phyloP scores from a whole-genome alignment of 2,113 vertebrate species.

The Corvus cornix region DNA sequence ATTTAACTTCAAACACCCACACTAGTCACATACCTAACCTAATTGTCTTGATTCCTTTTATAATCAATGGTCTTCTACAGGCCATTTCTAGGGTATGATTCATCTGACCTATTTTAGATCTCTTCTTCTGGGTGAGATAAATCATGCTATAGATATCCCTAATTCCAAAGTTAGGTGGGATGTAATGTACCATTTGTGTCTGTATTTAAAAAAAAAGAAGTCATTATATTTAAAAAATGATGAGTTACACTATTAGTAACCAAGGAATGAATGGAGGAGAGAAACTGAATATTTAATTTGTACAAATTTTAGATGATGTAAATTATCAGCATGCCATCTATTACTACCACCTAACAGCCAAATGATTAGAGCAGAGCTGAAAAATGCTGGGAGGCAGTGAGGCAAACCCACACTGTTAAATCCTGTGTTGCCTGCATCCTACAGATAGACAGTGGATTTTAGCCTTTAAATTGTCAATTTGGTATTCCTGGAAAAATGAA shows the following conservation, averaged over 20 bases:
- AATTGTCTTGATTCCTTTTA: slow-evolving; percentile 13
- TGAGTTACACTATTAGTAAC: slow-evolving; percentile 47
- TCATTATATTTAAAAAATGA: slow-evolving; percentile 30
- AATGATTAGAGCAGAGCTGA: background rate
- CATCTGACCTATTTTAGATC: slow-evolving; percentile 50
- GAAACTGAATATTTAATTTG: slow-evolving; percentile 54
- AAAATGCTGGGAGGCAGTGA: background rate
- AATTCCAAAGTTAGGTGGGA: slow-evolving; percentile 54
- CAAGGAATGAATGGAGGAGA: background rate
- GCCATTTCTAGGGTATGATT: slow-evolving; percentile 47
- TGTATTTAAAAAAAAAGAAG: background rate
- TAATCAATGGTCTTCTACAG: background rate
- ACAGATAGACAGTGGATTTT: background rate
- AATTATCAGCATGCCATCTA: background rate
- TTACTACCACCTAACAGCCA: background rate
- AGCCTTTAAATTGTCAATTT: background rate
- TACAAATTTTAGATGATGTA: slow-evolving; percentile 36
- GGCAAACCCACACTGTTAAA: background rate
- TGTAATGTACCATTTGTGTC: slow-evolving; percentile 45
- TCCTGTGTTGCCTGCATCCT: background rate
- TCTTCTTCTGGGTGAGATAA: slow-evolving; percentile 24
- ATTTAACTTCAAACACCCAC: background rate
- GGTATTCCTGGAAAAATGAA: background rate
- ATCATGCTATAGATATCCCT: slow-evolving; percentile 42
- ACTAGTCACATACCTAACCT: background rate